Percentiles rank a stretch among this genome's conserved stretches.
phyloP scores from a whole-genome alignment of 2,113 vertebrate species.

The Cettia cetti region DNA sequence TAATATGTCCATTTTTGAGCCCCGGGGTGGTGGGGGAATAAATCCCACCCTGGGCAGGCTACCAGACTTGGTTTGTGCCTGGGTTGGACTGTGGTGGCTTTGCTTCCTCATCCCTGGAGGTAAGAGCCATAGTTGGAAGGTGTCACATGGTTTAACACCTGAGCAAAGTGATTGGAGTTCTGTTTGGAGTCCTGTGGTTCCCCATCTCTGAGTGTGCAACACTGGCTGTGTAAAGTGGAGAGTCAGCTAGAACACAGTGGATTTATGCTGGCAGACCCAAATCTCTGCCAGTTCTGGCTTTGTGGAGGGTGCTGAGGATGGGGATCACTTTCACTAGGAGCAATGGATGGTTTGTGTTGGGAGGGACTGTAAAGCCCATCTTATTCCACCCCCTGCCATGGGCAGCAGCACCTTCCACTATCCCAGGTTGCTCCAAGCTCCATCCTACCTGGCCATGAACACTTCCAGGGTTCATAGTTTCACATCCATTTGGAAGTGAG shows the following conservation, averaged over 20 bases:
- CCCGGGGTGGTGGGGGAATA: rapidly evolving
- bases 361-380: neutral
- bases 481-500: neutral
- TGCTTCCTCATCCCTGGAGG: neutral
- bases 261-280: neutral
- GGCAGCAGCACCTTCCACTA: neutral
- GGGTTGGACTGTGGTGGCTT: neutral
- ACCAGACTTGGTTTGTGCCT: rapidly evolving
- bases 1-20: neutral
- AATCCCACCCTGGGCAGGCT: neutral
- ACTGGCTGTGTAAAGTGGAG: neutral
- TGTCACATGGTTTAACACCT: neutral
- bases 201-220: neutral
- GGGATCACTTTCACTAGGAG: neutral
- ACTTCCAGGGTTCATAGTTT: neutral
- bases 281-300: neutral
- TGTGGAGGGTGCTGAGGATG: neutral
- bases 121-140: neutral
- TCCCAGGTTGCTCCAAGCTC: neutral
- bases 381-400: neutral
- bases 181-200: neutral
- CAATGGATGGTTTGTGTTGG: neutral
- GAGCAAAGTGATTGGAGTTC: rapidly evolving
- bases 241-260: neutral
- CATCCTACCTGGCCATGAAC: rapidly evolving